These are phyloP conservation scores for Apamea crenata DNA, from an alignment of 2,888 invertebrate genomes.

Conservation along the genomic window DNA sequence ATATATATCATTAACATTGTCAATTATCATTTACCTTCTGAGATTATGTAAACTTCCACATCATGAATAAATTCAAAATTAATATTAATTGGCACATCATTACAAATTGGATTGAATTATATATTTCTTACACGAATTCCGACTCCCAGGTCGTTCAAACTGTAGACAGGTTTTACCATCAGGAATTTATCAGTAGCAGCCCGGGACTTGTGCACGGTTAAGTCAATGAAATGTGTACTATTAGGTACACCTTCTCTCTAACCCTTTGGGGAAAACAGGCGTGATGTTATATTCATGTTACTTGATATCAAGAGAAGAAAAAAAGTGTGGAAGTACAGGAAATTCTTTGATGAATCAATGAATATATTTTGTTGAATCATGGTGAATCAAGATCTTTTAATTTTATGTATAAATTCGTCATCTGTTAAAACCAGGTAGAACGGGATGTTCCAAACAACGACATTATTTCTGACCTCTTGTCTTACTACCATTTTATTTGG, in stretches of 20 bases:
- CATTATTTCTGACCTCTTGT: background rate
- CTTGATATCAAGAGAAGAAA: background rate
- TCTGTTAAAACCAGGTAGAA: background rate
- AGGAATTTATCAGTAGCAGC: too few relatives aligned
- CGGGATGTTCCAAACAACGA: background rate
- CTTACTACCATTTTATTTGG: background rate
- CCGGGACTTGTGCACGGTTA: background rate
- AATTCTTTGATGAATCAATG: slow-evolving; percentile 39
- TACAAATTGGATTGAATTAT: too few relatives aligned
- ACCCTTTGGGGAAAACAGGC: background rate
- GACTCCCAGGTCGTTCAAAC: too few relatives aligned
- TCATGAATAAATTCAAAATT: too few relatives aligned
- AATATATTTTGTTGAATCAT: slow-evolving; percentile 20
- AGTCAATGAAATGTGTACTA: background rate
- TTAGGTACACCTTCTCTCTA: background rate
- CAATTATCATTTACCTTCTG: too few relatives aligned
- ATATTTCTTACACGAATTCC: too few relatives aligned
- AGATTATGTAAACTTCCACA: too few relatives aligned
- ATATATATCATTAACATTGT: too few relatives aligned
- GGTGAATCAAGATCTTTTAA: slow-evolving; percentile 5
- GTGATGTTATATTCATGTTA: background rate
- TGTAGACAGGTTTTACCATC: too few relatives aligned
- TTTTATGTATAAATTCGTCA: slow-evolving; percentile 19
- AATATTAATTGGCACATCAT: too few relatives aligned
- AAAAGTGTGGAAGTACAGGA: background rate